A percentile compares a stretch with the other conserved stretches of the same genome.
Conservation (phyloP, 2,797 vertebrate species). For the Spinibarbus caldwelli region DNA sequence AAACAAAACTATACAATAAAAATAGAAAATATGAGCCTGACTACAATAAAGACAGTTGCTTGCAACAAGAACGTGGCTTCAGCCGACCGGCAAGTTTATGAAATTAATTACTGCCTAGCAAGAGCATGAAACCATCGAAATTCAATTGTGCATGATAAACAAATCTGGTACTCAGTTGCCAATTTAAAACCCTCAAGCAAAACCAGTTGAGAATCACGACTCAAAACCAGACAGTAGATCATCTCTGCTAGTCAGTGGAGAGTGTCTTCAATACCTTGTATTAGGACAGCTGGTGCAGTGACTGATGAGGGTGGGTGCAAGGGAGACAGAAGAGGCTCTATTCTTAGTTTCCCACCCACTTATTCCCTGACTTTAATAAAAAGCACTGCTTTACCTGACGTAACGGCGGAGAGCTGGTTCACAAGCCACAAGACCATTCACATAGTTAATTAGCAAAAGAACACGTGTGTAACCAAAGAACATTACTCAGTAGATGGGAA, state of each 20-base stretch:
- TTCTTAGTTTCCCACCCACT: slow-evolving; percentile 20
- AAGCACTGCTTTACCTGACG: slow-evolving; percentile 25
- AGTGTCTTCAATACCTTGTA: not conserved
- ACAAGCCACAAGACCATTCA: slow-evolving; percentile 9
- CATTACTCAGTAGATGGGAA: slow-evolving; percentile 37
- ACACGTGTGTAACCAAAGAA: slow-evolving; percentile 19
- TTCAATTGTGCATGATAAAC: not conserved
- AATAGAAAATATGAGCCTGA: not conserved
- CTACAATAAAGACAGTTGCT: not conserved
- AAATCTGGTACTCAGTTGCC: not conserved
- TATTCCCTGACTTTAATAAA: slow-evolving; percentile 30
- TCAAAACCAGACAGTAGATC: not conserved
- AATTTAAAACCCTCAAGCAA: not conserved
- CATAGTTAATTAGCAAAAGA: slow-evolving; percentile 23
- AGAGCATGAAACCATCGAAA: not conserved
- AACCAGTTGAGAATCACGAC: not conserved
- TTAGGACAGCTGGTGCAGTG: slow-evolving; percentile 35
- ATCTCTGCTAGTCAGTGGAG: not conserved
- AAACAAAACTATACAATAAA: not conserved
- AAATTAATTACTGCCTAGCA: not conserved
- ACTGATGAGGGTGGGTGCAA: slow-evolving; percentile 20
- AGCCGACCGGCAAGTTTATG: not conserved
- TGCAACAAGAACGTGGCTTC: not conserved
- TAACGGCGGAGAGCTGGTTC: slow-evolving; percentile 19
- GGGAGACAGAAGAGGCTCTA: slow-evolving; percentile 7